Percentiles rank a stretch among this genome's conserved stretches.
Evolutionary conservation across 2,888 invertebrate species (phyloP).

Genomic region (Caenorhabditis sp.): DNA sequence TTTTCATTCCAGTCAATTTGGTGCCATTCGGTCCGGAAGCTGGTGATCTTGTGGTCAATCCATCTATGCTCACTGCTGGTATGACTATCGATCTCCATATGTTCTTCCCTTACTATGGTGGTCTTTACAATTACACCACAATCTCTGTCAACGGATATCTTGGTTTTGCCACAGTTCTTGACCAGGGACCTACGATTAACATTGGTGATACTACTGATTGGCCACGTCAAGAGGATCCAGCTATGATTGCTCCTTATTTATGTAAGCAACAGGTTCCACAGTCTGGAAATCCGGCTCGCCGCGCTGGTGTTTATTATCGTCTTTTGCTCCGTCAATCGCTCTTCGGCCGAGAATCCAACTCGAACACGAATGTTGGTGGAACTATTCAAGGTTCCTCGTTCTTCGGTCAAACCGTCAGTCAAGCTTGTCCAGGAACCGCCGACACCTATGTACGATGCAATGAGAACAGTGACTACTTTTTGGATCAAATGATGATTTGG

Average conservation of each 20-base stretch:
- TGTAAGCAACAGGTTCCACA: slow-evolving; percentile 70
- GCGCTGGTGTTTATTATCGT: slow-evolving; percentile 69
- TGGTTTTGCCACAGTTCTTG: slow-evolving; percentile 69
- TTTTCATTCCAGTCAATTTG: slow-evolving; percentile 56
- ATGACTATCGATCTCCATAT: slow-evolving; percentile 68
- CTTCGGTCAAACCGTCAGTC: slow-evolving; percentile 59
- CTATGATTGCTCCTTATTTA: slow-evolving; percentile 70
- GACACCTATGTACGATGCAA: slow-evolving; percentile 67
- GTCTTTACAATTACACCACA: slow-evolving; percentile 69
- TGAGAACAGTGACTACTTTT: slow-evolving; percentile 63
- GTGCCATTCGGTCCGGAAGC: slow-evolving; percentile 69
- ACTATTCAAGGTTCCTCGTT: slow-evolving; percentile 55
- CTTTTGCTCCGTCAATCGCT: slow-evolving; percentile 66
- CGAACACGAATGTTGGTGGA: slow-evolving; percentile 59
- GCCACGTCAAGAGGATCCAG: slow-evolving; percentile 69
- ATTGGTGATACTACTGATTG: slow-evolving; percentile 68
- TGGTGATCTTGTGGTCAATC: slow-evolving; percentile 66
- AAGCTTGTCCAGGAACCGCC: slow-evolving; percentile 66
- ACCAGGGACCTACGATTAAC: slow-evolving; percentile 70
- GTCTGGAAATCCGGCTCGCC: slow-evolving; percentile 60
- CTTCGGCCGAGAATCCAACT: slow-evolving; percentile 62
- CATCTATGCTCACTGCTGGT: slow-evolving; percentile 67
- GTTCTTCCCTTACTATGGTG: slow-evolving; percentile 70
- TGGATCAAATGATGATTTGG: slow-evolving; percentile 70
- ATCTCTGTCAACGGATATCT: slow-evolving; percentile 70